These are phyloP conservation scores for Drosophila paracracens DNA, from an alignment of 2,888 invertebrate species.

Conservation along the genomic window DNA sequence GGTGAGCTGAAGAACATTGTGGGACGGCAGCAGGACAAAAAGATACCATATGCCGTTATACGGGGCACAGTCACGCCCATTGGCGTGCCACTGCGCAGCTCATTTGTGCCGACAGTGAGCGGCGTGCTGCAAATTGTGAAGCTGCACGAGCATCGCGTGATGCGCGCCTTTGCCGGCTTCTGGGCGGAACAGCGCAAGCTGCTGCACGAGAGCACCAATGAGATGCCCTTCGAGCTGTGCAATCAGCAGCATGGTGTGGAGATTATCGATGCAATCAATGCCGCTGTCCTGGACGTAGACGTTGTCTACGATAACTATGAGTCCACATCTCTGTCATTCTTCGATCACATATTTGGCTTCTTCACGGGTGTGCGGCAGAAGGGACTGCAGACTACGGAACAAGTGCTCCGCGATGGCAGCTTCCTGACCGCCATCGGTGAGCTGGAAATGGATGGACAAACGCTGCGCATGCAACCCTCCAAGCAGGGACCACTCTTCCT, in stretches of 20 bases:
- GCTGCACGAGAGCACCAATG: constrained; percentile 91
- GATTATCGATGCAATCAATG: constrained; percentile 90
- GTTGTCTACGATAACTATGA: constrained; percentile 92
- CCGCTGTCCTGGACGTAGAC: constrained; percentile 91
- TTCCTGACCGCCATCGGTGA: constrained; percentile 93
- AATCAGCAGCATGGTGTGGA: constrained; percentile 89
- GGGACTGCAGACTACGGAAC: constrained; percentile 94
- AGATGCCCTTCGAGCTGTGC: constrained; percentile 91
- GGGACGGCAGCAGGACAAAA: constrained; percentile 87
- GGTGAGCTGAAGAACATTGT: constrained; percentile 88
- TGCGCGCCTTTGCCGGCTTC: constrained; percentile 93
- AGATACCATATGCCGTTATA: constrained; percentile 90
- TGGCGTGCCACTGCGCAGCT: constrained; percentile 90
- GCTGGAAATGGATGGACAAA: constrained; percentile 88
- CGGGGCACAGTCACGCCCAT: constrained; percentile 91
- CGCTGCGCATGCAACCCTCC: constrained; percentile 90
- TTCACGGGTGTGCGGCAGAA: constrained; percentile 93
- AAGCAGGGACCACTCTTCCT: constrained; percentile 90
- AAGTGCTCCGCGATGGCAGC: constrained; percentile 93
- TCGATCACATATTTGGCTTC: constrained; percentile 94
- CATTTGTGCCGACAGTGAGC: constrained; percentile 89
- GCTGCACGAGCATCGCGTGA: constrained; percentile 92
- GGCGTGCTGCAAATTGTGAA: constrained; percentile 93
- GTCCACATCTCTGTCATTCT: constrained; percentile 90
- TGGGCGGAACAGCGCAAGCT: constrained; percentile 93